Conservation (phyloP, 1,140 invertebrate species). For the Drosophila funebris region DNA sequence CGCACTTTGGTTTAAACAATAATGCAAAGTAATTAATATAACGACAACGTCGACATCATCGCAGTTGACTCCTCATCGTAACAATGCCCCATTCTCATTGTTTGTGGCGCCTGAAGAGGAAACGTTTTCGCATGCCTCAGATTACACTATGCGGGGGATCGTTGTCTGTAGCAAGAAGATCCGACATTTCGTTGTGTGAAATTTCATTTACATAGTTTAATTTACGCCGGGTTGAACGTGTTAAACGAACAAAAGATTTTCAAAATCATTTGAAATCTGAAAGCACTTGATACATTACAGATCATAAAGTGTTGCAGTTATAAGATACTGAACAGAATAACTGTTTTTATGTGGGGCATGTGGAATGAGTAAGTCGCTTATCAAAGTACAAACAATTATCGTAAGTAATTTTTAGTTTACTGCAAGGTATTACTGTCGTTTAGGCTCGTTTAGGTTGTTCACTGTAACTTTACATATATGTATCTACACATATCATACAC, state of each 20-base stretch:
- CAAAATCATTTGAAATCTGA: conserved; percentile 27
- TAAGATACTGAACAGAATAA: neutral
- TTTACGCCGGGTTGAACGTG: conserved; percentile 13
- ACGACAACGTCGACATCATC: conserved; percentile 19
- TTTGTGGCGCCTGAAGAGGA: conserved; percentile 44
- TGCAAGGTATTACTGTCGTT: no score
- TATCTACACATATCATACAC: neutral
- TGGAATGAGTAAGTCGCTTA: neutral
- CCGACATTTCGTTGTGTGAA: conserved; percentile 18
- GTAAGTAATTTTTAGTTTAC: neutral
- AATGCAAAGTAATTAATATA: conserved; percentile 77
- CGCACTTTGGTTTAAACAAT: conserved; percentile 66
- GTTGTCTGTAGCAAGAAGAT: conserved; percentile 17
- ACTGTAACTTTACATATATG: neutral
- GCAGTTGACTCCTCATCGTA: conserved; percentile 3
- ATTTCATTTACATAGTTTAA: conserved; percentile 21
- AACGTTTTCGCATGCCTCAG: conserved; percentile 52
- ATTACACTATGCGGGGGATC: conserved; percentile 34
- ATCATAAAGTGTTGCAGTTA: conserved; percentile 1
- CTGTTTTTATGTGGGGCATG: neutral
- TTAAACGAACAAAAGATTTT: conserved; percentile 36
- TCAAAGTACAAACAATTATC: no score
- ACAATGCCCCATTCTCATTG: conserved; percentile 30
- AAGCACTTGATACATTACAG: conserved; percentile 8
- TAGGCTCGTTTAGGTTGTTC: no score